These are phyloP conservation scores for Syngnathus rostellatus DNA, from an alignment of 2,797 vertebrate species.

Conservation along the genomic window DNA sequence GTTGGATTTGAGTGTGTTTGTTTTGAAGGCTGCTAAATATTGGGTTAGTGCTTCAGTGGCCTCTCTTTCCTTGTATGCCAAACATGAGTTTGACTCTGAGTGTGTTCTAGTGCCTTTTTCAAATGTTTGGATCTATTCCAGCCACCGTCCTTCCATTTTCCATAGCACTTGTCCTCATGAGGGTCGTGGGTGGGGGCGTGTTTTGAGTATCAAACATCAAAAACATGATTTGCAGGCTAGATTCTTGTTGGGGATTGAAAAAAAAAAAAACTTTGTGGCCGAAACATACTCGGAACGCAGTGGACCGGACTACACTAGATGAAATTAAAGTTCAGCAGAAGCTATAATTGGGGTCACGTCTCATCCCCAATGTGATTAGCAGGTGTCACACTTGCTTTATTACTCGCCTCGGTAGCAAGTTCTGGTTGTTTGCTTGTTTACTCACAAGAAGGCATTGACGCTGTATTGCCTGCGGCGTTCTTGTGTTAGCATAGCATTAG, in stretches of 20 bases:
- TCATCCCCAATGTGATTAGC: constrained; percentile 17
- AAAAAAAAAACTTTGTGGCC: not conserved
- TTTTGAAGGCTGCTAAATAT: not conserved
- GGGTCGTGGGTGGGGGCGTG: not conserved
- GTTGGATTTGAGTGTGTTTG: not conserved
- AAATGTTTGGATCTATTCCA: not conserved
- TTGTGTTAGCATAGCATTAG: not conserved
- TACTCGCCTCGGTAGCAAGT: constrained; percentile 1
- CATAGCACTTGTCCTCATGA: too few relatives aligned
- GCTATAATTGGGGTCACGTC: constrained; percentile 4
- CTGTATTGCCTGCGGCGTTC: not conserved
- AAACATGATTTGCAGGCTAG: not conserved
- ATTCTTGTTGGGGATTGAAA: not conserved
- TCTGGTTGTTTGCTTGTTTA: not conserved
- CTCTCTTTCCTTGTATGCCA: not conserved
- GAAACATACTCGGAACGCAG: not conserved
- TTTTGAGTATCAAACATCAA: not conserved
- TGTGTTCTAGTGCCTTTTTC: not conserved
- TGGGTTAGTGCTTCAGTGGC: not conserved
- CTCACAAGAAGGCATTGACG: not conserved
- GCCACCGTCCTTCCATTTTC: too few relatives aligned
- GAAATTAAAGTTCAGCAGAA: not conserved
- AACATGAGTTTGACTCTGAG: not conserved
- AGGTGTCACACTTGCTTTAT: constrained; percentile 18
- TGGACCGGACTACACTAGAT: not conserved